Percentiles rank a stretch among this genome's conserved stretches.
These are phyloP conservation scores for Tokudaia muenninki DNA, from an alignment of 2,797 vertebrate species.

Conservation along the genomic window DNA sequence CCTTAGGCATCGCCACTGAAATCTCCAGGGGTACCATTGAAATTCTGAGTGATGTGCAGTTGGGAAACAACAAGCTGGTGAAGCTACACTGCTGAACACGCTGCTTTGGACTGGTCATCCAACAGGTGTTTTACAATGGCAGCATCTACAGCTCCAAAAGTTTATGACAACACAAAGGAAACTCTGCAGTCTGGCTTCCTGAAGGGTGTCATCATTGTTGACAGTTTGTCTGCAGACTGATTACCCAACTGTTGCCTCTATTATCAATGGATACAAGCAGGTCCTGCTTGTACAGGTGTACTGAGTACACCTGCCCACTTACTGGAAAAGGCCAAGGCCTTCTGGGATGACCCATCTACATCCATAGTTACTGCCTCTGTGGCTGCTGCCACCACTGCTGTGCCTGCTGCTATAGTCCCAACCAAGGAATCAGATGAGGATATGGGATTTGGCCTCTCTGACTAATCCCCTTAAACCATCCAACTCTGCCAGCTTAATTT, in stretches of 20 bases:
- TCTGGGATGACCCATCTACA: not conserved
- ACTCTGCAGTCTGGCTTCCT: not conserved
- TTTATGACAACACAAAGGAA: not conserved
- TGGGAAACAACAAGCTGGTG: not conserved
- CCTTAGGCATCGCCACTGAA: not conserved
- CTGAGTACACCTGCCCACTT: not conserved
- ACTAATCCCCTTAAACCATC: not conserved
- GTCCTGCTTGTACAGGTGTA: too few species aligned
- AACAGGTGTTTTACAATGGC: not conserved
- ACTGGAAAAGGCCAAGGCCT: not conserved
- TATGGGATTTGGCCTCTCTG: not conserved
- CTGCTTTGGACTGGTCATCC: not conserved
- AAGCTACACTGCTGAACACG: not conserved
- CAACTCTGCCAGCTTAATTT: not conserved
- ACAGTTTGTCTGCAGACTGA: not conserved
- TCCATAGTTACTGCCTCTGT: not conserved
- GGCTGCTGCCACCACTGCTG: not conserved
- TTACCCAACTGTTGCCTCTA: not conserved
- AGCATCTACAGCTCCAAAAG: not conserved
- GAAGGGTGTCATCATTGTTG: not conserved
- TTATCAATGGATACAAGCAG: not conserved
- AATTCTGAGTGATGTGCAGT: not conserved
- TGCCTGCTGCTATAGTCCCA: too few species aligned
- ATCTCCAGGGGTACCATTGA: not conserved
- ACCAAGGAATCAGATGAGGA: not conserved